Evolutionary conservation across 2,797 vertebrate genomes (phyloP).

Genomic region (Gymnodraco acuticeps): DNA sequence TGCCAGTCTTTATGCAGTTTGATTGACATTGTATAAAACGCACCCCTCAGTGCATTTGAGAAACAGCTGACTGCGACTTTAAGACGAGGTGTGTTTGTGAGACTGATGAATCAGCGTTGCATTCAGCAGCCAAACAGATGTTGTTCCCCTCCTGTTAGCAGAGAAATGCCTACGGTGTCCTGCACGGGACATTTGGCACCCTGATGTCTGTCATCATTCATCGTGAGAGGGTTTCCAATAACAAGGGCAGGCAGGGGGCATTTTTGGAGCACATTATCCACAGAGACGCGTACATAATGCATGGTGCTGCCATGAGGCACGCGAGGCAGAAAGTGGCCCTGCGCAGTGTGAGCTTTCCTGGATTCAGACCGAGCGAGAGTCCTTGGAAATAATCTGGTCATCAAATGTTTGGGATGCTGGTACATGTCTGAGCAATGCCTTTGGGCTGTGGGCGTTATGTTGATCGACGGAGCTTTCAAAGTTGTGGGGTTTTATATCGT

Average conservation of each 20-base stretch:
- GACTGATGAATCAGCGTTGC: constrained; percentile 82
- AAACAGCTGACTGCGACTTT: constrained; percentile 77
- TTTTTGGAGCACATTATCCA: constrained; percentile 78
- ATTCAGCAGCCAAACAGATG: constrained; percentile 85
- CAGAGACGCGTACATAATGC: constrained; percentile 74
- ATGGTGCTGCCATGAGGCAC: constrained; percentile 60
- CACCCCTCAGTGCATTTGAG: constrained; percentile 26
- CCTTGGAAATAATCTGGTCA: constrained; percentile 52
- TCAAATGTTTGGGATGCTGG: constrained; percentile 49
- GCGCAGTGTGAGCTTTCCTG: constrained; percentile 51
- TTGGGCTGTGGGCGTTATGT: constrained; percentile 49
- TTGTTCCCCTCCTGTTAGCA: constrained; percentile 80
- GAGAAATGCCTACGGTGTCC: constrained; percentile 81
- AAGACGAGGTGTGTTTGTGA: constrained; percentile 71
- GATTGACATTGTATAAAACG: constrained; percentile 52
- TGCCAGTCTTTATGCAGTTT: constrained; percentile 30
- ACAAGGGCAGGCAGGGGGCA: constrained; percentile 86
- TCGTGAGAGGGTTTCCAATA: constrained; percentile 81
- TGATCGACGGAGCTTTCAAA: constrained; percentile 52
- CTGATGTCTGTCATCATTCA: constrained; percentile 87
- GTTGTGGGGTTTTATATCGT: constrained; percentile 33
- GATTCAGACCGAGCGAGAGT: constrained; percentile 45
- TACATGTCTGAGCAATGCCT: constrained; percentile 36
- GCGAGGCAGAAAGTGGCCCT: constrained; percentile 48
- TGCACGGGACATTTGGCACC: constrained; percentile 88